These are phyloP conservation scores for Tiliacea citrago DNA, from an alignment of 2,888 invertebrate species.

Conservation along the genomic window DNA sequence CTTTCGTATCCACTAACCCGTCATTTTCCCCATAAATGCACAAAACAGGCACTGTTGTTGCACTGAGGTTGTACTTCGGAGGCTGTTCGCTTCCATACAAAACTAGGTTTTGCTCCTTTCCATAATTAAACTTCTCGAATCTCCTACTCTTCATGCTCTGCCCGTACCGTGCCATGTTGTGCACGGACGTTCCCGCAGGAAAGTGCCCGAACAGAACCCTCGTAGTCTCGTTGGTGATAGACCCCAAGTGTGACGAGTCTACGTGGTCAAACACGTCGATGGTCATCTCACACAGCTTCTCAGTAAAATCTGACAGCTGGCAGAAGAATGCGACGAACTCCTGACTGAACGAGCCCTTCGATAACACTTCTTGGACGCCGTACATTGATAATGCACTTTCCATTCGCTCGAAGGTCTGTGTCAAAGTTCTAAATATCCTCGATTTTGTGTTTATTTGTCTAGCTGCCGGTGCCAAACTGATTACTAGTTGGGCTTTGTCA, in stretches of 20 bases:
- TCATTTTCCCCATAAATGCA: conserved; percentile 82
- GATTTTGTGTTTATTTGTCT: conserved; percentile 88
- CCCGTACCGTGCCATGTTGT: conserved; percentile 80
- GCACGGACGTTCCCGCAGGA: conserved; percentile 68
- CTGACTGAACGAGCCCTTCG: conserved; percentile 75
- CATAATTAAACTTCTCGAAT: conserved; percentile 82
- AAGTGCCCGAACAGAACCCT: conserved; percentile 76
- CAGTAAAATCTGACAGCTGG: conserved; percentile 68
- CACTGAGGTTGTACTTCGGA: conserved; percentile 75
- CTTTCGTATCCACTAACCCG: conserved; percentile 91
- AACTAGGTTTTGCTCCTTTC: conserved; percentile 72
- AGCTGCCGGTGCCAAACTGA: conserved; percentile 92
- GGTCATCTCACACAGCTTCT: conserved; percentile 68
- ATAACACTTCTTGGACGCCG: conserved; percentile 76
- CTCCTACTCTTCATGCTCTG: conserved; percentile 72
- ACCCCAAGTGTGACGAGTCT: conserved; percentile 74
- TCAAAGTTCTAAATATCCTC: conserved; percentile 78
- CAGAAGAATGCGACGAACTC: conserved; percentile 78
- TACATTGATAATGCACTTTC: conserved; percentile 65
- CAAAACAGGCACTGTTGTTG: conserved; percentile 75
- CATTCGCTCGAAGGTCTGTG: conserved; percentile 57
- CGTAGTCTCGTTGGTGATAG: conserved; percentile 75
- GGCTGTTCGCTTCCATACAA: conserved; percentile 75
- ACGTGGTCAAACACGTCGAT: conserved; percentile 71
- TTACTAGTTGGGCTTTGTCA: conserved; percentile 91